Percentiles rank a stretch among this genome's conserved stretches.
Conservation (phyloP, 2,888 invertebrate genomes). For the Iphiclides podalirius region DNA sequence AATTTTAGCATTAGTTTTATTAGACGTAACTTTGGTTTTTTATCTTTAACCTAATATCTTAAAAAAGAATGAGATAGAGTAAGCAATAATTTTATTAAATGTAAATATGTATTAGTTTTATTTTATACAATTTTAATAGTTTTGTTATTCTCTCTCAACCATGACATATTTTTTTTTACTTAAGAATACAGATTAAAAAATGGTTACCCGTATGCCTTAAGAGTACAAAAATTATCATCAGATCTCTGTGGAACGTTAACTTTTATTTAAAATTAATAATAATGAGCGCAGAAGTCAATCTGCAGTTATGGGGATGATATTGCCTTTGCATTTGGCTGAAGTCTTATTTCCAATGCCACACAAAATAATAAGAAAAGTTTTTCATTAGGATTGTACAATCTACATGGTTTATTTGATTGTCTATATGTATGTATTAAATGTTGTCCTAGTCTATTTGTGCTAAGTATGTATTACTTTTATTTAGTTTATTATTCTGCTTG, state of each 20-base stretch:
- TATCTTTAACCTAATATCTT: background rate
- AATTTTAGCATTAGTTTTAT: background rate
- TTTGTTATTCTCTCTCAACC: no score
- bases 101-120: background rate
- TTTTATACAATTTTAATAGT: background rate
- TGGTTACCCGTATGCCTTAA: background rate
- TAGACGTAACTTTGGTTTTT: background rate
- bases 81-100: background rate
- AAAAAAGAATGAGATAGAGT: background rate
- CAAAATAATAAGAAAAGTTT: background rate
- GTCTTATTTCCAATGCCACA: background rate
- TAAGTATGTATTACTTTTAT: conserved; percentile 23
- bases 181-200: background rate
- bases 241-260: no score
- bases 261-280: no score
- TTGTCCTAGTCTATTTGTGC: conserved; percentile 33
- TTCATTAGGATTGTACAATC: no score
- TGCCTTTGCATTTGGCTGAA: no score
- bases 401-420: no score
- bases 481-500: conserved; percentile 27
- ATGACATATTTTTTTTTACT: no score
- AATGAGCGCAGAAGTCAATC: no score
- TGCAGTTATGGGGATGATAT: no score
- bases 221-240: no score
- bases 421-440: conserved; percentile 21